Conservation (phyloP, 2,797 vertebrate genomes). For the Orestias chungarensis region DNA sequence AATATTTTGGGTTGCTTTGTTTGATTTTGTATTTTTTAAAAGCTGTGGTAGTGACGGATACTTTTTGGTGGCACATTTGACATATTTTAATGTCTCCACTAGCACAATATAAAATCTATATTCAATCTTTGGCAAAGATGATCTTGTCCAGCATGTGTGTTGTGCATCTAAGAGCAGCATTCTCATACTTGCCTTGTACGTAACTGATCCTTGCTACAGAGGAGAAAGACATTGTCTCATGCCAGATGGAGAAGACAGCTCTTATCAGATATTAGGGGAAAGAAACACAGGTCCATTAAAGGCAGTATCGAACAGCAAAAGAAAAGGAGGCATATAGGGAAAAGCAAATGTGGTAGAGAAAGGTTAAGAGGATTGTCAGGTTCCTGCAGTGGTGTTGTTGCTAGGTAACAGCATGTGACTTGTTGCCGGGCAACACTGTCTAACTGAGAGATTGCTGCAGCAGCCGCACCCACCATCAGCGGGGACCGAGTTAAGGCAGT, state of each 20-base stretch:
- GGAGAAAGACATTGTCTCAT: slow-evolving; percentile 61
- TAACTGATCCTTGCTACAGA: slow-evolving; percentile 61
- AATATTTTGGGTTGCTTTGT: slow-evolving; percentile 22
- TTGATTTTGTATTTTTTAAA: slow-evolving; percentile 28
- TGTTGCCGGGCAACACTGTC: slow-evolving; percentile 82
- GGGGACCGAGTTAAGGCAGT: slow-evolving; percentile 81
- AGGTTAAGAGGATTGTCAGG: slow-evolving; percentile 83
- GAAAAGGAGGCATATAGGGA: slow-evolving; percentile 37
- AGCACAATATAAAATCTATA: slow-evolving; percentile 41
- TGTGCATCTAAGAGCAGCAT: slow-evolving; percentile 52
- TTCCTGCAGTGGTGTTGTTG: slow-evolving; percentile 83
- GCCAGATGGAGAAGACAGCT: slow-evolving; percentile 52
- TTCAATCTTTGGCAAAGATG: slow-evolving; percentile 36
- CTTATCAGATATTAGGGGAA: slow-evolving; percentile 44
- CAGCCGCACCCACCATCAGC: slow-evolving; percentile 78
- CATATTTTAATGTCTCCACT: slow-evolving; percentile 6
- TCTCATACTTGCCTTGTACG: slow-evolving; percentile 48
- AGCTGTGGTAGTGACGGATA: slow-evolving; percentile 15
- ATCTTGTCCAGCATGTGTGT: slow-evolving; percentile 33
- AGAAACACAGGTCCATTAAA: slow-evolving; percentile 50
- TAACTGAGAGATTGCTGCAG: slow-evolving; percentile 82
- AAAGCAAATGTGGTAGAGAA: slow-evolving; percentile 61
- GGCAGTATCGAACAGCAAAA: slow-evolving; percentile 54
- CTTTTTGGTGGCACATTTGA: not conserved
- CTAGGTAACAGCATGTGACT: slow-evolving; percentile 84